Base-by-base conservation (phyloP, 2,888 invertebrate genomes). In the Synergus umbraculus region DNA sequence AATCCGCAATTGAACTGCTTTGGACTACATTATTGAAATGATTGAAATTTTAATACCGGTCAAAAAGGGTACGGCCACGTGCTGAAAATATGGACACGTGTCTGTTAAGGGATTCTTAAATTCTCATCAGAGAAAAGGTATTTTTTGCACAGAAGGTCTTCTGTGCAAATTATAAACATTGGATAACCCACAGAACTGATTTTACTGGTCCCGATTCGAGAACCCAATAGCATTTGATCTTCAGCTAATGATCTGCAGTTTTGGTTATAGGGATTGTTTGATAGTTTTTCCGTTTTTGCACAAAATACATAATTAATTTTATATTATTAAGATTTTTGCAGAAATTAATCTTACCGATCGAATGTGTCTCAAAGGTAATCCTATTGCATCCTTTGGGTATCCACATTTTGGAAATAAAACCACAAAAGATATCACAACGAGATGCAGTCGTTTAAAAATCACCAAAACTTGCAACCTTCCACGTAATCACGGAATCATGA, bases 381-480 rank as follows among this genome's bases (percentile, higher is more conserved):
- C 77, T 49, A 77, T 41, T n/a, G 22, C 12, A 64, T 63, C 15
- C 64, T 37, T 15, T 12, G 64, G 29, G 15, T 64, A 77, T 63
- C 64, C 77, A 37, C 15, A 46, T 13, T 29, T 15, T 22, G 8
- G 8, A 43, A 43, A 60, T 58, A 54, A 63, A 76, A 29, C 5
- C 77, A 64, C 77, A 64, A 44, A 63, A n/a, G 22, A 63, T 46
- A 37, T 49, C 77, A 77, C 46, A 2, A 22, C 37, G 41, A 54
- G 29, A n/a, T 15, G 15, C 58, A 58, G 9, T 66, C 65, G 41
- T 41, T 66, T 3, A 15, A n/a, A n/a, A 66, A 43, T 8, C 12
- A 12, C 22, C 4, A 22, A 60, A 60, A 60, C 60, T 12, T 60
- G 12, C 60, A 8, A 60, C 12, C 12, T 22, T 12, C 12, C 22